Percentiles rank a stretch among this genome's conserved stretches.
Evolutionary conservation across 2,797 vertebrate species (phyloP).

Genomic region (Bovichtus variegatus): DNA sequence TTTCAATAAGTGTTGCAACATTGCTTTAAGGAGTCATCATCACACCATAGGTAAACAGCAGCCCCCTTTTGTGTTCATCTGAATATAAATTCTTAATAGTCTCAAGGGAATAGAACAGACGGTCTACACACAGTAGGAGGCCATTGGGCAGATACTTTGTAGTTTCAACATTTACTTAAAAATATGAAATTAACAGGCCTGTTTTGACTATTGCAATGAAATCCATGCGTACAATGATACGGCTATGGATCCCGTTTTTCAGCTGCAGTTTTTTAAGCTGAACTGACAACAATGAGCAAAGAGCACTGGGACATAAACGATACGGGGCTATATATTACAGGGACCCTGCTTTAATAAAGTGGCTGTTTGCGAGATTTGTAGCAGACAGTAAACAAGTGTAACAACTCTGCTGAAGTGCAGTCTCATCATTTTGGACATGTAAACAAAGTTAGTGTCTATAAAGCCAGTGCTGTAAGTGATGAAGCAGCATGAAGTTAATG

Average conservation of each 20-base stretch:
- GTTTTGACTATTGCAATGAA: neutral
- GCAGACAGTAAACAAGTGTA: slow-evolving; percentile 45
- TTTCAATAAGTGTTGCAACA: slow-evolving; percentile 36
- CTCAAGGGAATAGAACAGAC: slow-evolving; percentile 25
- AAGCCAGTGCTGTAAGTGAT: slow-evolving; percentile 15
- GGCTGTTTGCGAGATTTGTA: slow-evolving; percentile 53
- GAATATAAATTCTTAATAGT: slow-evolving; percentile 20
- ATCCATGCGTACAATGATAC: neutral
- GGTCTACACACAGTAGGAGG: slow-evolving; percentile 20
- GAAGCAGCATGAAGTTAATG: slow-evolving; percentile 16
- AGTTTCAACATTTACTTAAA: slow-evolving; percentile 26
- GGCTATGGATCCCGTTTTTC: neutral
- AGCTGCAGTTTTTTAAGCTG: neutral
- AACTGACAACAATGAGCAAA: slow-evolving; percentile 7
- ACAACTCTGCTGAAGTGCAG: slow-evolving; percentile 52
- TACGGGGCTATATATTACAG: slow-evolving; percentile 28
- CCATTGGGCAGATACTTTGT: slow-evolving; percentile 21
- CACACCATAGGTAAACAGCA: slow-evolving; percentile 34
- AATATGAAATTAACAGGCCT: slow-evolving; percentile 27
- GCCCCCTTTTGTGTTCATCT: slow-evolving; percentile 21
- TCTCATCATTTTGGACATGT: slow-evolving; percentile 57
- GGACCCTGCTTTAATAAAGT: slow-evolving; percentile 52
- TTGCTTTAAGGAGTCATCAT: slow-evolving; percentile 13
- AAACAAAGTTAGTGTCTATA: slow-evolving; percentile 40
- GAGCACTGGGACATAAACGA: slow-evolving; percentile 11